Conservation (phyloP, 1,140 invertebrate species). For the Aphidius gifuensis region DNA sequence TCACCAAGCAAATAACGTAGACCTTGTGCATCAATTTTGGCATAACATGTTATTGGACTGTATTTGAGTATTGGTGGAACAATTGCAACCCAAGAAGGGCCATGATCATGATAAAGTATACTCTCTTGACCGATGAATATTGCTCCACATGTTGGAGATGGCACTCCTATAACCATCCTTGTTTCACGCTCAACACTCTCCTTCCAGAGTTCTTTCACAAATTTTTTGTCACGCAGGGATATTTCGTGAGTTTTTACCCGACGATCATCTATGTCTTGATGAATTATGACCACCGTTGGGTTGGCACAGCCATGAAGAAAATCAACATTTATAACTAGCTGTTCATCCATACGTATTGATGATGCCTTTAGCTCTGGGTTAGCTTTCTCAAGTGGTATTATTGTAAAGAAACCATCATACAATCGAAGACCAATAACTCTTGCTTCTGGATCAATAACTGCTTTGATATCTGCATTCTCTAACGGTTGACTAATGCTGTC, state of each 20-base stretch:
- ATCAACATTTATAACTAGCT: conserved; percentile 92
- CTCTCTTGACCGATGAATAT: conserved; percentile 97
- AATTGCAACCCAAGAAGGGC: conserved; percentile 84
- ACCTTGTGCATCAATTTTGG: conserved; percentile 87
- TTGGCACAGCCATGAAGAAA: conserved; percentile 91
- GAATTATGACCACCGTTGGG: conserved; percentile 93
- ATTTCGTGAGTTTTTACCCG: conserved; percentile 98
- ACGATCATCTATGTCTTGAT: conserved; percentile 89
- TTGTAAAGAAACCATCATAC: conserved; percentile 97
- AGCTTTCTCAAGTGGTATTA: conserved; percentile 90
- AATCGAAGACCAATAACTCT: conserved; percentile 90
- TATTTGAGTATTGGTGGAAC: conserved; percentile 92
- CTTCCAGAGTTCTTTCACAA: conserved; percentile 93
- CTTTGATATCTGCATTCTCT: conserved; percentile 92
- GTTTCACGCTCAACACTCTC: conserved; percentile 98
- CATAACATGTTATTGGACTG: conserved; percentile 95
- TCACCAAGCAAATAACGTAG: conserved; percentile 91
- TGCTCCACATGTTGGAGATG: conserved; percentile 88
- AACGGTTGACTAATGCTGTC: conserved; percentile 86
- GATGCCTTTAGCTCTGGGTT: conserved; percentile 91
- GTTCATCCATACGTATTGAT: conserved; percentile 89
- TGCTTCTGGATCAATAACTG: conserved; percentile 93
- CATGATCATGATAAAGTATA: conserved; percentile 96
- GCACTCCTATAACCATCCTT: conserved; percentile 92
- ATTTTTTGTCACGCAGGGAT: conserved; percentile 91